Conservation (phyloP, 2,888 invertebrate genomes). For the Parnassius glacialis region DNA sequence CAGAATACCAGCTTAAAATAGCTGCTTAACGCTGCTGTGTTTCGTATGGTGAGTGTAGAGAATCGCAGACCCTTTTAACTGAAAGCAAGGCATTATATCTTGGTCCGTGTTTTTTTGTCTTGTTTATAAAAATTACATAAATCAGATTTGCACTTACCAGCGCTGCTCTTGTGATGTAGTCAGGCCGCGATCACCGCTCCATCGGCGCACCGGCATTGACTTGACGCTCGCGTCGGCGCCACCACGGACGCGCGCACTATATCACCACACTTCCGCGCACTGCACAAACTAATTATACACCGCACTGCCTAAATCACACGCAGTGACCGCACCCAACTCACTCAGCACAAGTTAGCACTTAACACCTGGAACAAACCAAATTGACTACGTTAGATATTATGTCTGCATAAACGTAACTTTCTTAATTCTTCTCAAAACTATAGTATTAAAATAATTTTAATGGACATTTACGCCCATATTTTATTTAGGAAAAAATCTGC, state of each 20-base stretch:
- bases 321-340: conserved; percentile 34
- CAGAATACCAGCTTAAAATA: too few relatives aligned
- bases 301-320: conserved; percentile 35
- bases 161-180: conserved; percentile 74
- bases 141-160: conserved; percentile 54
- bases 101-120: too few relatives aligned
- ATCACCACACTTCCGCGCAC: conserved; percentile 29
- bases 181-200: conserved; percentile 77
- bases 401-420: too few relatives aligned
- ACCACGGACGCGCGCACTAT: conserved; percentile 53
- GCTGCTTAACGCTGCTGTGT: too few relatives aligned
- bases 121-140: too few relatives aligned
- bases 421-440: too few relatives aligned
- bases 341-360: conserved; percentile 28
- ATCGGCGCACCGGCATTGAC: conserved; percentile 77
- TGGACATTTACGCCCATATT: not conserved
- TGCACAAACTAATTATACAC: conserved; percentile 35
- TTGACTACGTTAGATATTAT: conserved; percentile 14
- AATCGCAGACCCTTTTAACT: too few relatives aligned
- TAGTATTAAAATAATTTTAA: not conserved
- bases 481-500: not conserved
- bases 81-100: too few relatives aligned
- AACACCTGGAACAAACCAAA: conserved; percentile 37
- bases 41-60: too few relatives aligned
- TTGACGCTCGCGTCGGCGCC: conserved; percentile 67